Evolutionary conservation across 2,888 invertebrate species (phyloP), one percentile per base, ranked within the genome.

Genomic region (Loripinus fragilis): DNA sequence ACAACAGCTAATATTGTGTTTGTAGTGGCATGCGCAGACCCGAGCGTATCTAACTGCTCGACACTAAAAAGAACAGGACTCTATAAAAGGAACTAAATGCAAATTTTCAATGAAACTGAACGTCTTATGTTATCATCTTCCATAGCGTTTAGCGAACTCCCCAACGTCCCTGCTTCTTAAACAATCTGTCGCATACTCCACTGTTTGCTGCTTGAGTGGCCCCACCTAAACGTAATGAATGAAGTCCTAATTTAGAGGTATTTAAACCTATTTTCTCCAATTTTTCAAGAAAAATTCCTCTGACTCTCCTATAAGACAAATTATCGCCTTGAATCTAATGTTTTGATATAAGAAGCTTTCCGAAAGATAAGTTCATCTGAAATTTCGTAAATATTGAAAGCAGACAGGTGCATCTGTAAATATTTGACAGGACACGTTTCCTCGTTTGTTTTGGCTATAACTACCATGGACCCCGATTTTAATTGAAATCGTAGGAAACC

Each of bases 111-210:
- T 3, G 74, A 74, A 30, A 75, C 76, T 8, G 42, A 38, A 17
- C 73, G n/a, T 45, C 69, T 28, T n/a, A 41, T 71, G 10, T 28
- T 12, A 15, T 65, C n/a, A 30, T 55, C 20, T 38, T 81, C 81
- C 48, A 69, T 48, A 28, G 78, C 78, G 41, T 71, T 73, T 12
- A 74, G 60, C 45, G 33, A 25, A 35, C 76, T 35, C 23, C 55
- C 76, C 73, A 76, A 15, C 78, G 52, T 17, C 78, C 74, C 41
- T 78, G 73, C n/a, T 41, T 76, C 52, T 78, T 81, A 2, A 81
- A 45, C 17, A 78, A 64, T 10, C 77, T 12, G 10, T 70, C 75
- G 23, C 10, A 42, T 15, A 78, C 72, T 33, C 33, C 25, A 20
- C 2, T 10, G 0, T 68, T 71, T 25, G 74, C 80, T 0, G 73